A percentile compares a stretch with the other conserved stretches of the same genome.
Conservation (phyloP, 1,140 invertebrate species). For the Cheumatopsyche charites region DNA sequence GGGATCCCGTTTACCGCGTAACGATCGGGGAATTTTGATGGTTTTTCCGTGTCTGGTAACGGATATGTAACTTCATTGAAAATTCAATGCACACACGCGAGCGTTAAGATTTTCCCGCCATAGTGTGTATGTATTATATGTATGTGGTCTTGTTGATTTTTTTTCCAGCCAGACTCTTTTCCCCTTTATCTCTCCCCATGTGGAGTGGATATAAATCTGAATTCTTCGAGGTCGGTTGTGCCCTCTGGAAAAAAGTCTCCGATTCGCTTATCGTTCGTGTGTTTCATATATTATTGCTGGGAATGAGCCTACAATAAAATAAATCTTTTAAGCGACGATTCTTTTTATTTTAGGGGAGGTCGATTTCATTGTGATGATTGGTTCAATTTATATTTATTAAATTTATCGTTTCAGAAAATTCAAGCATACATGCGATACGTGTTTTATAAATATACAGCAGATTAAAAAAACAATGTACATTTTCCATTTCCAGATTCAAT, state of each 20-base stretch:
- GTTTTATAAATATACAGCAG: background rate
- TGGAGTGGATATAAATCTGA: conserved; percentile 9
- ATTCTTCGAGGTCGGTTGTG: background rate
- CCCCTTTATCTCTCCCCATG: background rate
- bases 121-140: background rate
- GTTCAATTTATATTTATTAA: too few species aligned
- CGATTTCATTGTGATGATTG: too few species aligned
- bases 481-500: conserved; percentile 4
- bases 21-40: conserved; percentile 45
- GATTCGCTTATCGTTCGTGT: background rate
- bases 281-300: background rate
- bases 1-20: conserved; percentile 13
- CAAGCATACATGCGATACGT: too few species aligned
- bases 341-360: too few species aligned
- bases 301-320: background rate
- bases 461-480: background rate
- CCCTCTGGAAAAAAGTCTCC: background rate
- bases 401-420: too few species aligned
- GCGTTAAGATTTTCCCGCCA: conserved; percentile 36
- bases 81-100: conserved; percentile 44
- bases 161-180: too few species aligned
- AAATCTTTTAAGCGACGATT: background rate
- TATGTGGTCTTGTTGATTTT: too few species aligned
- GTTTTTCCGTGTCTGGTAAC: conserved; percentile 45
- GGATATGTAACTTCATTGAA: conserved; percentile 44